Base-by-base conservation (phyloP, 2,113 vertebrate genomes). In the Mormyrus lacerda region DNA sequence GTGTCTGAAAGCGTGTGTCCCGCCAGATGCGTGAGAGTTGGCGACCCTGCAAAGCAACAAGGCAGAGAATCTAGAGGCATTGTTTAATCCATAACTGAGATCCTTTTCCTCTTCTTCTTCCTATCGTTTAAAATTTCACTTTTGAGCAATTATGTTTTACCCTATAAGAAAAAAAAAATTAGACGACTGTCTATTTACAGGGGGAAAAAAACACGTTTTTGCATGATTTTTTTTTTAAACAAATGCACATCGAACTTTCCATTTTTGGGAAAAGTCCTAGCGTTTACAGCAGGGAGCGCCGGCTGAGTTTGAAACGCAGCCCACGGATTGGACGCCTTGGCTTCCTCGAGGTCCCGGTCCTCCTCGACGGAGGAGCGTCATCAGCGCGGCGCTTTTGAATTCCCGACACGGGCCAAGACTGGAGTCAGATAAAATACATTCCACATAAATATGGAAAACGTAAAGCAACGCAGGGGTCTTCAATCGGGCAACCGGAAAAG, bases 381-480 rank as follows among this genome's bases (percentile, higher is more conserved):
- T 2, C 65, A 11, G 35, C 73, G 61, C 84, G 85, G 45, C 35
- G 47, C 48, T 87, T 89, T 89, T 89, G 89, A 89, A 89, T 51
- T 39, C 24, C 47, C 19, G 44, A 21, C 47, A 42, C 35, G 35
- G 44, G 53, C 79, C 19, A 7, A n/a, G 24, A 61, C 4, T 48
- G 44, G 17, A 44, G n/a, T 21, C 9, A 8, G 9, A 58, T 50
- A 79, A 21, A 24, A 51, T 19, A 7, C 11, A n/a, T 58, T 69
- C 9, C 39, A 79, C 21, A 17, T 15, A 51, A 35, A 39, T 21
- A 90, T 88, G 69, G 89, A 88, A 51, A 48, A 82, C 65, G n/a
- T 8, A 58, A 89, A 84, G 58, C 27, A 8, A 19, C 48, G 5
- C 76, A 19, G 7, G 35, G 6, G 21, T 24, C 21, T 47, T 9